Base-by-base conservation (phyloP, 2,888 invertebrate species). In the Leptothorax acervorum region DNA sequence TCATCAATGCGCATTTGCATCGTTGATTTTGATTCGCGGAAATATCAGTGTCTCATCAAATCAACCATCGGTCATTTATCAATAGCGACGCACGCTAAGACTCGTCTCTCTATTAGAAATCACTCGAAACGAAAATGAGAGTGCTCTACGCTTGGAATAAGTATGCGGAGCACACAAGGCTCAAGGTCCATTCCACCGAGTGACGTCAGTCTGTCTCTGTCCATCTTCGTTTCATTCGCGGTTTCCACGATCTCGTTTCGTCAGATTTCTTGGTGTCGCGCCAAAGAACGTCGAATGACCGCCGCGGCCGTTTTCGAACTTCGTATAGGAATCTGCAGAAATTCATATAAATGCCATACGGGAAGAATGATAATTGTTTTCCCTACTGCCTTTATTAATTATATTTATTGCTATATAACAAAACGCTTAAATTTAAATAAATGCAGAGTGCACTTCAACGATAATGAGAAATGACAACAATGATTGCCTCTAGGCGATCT, bases 41-140 rank as follows among this genome's bases (percentile, higher is more conserved):
- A 82, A 82, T 76, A 79, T 57, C 31, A 45, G 18, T 39, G n/a
- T 6, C 12, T 79, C 28, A 12, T 76, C 68, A 53, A 53, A 42
- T 23, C 78, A 6, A 6, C 45, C 31, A 8, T 48, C 48, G 23
- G 15, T 23, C 57, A 57, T 81, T 81, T 57, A 62, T 73, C 60
- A 73, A 45, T 11, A n/a, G 0, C 51, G 51, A 57, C 18, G 23
- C 28, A 53, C 12, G 62, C 63, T 9, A 35, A 68, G 60, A 31
- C 70, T 74, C 12, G 60, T 62, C 23, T 78, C 81, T 79, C 83
- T 83, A 87, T 85, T 83, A 83, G 88, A 87, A 87, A 78, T 86
- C 85, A 79, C 82, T 73, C 85, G 88, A 89, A 92, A 91, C 85
- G 92, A 93, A 92, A 93, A 90, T 86, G 91, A 93, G 92, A 93